phyloP scores from a whole-genome alignment of 2,113 vertebrate genomes.

The Scomber colias region DNA sequence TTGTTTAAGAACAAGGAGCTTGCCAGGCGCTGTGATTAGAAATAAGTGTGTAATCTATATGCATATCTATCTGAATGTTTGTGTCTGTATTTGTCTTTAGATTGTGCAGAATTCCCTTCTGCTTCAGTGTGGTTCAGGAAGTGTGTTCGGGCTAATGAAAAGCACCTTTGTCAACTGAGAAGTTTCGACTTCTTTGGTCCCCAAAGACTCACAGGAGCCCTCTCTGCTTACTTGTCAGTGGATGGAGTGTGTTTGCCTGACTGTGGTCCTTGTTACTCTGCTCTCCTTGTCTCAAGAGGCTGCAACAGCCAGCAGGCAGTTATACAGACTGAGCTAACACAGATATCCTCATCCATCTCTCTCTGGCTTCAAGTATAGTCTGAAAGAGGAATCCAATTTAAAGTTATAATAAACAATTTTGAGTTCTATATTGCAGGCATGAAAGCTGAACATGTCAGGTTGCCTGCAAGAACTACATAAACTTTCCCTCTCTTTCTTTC shows the following conservation, averaged over 20 bases:
- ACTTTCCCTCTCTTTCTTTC: not conserved
- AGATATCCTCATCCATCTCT: too few species aligned
- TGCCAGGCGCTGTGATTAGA: too few species aligned
- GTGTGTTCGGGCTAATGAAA: constrained; percentile 58
- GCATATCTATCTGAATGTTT: too few species aligned
- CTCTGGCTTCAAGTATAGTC: too few species aligned
- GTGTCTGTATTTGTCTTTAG: not conserved
- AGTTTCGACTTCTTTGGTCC: constrained; percentile 27
- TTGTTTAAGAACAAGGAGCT: too few species aligned
- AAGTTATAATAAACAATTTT: too few species aligned
- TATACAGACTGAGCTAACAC: constrained; percentile 28
- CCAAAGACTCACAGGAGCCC: constrained; percentile 7
- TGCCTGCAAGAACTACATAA: not conserved
- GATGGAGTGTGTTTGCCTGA: constrained; percentile 31
- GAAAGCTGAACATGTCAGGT: constrained; percentile 1
- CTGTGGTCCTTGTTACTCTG: not conserved
- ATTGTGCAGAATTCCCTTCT: constrained; percentile 7
- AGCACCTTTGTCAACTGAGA: constrained; percentile 68
- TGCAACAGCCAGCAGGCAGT: not conserved
- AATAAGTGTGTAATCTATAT: too few species aligned
- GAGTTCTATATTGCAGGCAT: too few species aligned
- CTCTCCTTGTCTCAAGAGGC: constrained; percentile 12
- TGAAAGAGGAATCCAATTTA: too few species aligned
- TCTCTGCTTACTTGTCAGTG: constrained; percentile 40
- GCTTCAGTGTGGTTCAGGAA: constrained; percentile 25